Base-by-base conservation (phyloP, 2,113 vertebrate species). In the Hydrolagus affinis region DNA sequence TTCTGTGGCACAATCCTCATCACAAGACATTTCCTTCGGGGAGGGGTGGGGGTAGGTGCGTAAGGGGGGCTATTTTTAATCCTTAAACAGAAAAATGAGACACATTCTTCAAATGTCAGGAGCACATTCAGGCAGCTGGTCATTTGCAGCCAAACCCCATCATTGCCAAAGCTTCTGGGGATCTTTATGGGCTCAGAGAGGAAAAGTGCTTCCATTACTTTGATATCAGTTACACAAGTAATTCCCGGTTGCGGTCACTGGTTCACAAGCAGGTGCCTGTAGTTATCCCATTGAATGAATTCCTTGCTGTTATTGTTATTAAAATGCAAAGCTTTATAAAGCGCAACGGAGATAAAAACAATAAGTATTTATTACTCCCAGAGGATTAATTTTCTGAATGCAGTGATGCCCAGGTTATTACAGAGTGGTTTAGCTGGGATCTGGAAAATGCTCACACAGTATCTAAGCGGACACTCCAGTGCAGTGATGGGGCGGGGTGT, bases 301-400 rank as follows among this genome's bases (percentile, higher is more conserved):
- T 80, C 59, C 57, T 28, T 23, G 28, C 57, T 25, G 62, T 80
- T 64, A 80, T 80, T 78, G 74, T 76, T 78, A 80, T 80, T 80
- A 80, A 80, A 80, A 80, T 80, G 76, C 76, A 80, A 80, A 64
- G 76, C n/a, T 80, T 80, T 80, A 80, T 80, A 80, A 80, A 80
- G 23, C 62, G 59, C 76, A 80, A 57, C 57, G 28, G 76, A 80
- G 76, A 57, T 80, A 80, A 80, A n/a, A 80, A 59, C 17, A 80
- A 80, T 80, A 59, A 80, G 76, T 80, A 80, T 80, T 80, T 80
- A 80, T 80, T 80, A 80, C 57, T 62, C 76, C 76, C 25, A n/a
- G 76, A 80, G 76, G 76, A 64, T 62, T 59, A 57, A 60, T 59
- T 14, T 80, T 60, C 76, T 80, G 76, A 12, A n/a, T 28, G 76